Percentiles rank a stretch among this genome's conserved stretches.
Evolutionary conservation across 2,797 vertebrate genomes (phyloP).

Genomic region (Leptoclinus maculatus): DNA sequence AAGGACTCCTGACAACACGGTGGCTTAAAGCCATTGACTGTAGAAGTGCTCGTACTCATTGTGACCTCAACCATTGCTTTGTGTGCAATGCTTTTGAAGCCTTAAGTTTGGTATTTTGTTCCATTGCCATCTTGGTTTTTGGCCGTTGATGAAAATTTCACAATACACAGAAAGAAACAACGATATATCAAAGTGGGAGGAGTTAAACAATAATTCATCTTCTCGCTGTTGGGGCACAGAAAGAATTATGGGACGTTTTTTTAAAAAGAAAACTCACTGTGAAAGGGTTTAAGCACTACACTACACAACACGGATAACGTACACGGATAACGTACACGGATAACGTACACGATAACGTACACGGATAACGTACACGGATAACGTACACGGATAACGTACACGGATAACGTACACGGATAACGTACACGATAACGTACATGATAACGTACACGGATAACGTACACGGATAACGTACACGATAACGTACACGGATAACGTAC

Average conservation of each 20-base stretch:
- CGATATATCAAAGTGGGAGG: slow-evolving; percentile 85
- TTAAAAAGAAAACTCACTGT: not conserved
- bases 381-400: no score
- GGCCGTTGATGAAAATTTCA: slow-evolving; percentile 74
- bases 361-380: not conserved
- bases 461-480: not conserved
- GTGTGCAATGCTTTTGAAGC: not conserved
- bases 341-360: not conserved
- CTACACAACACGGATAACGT: no score
- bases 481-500: no score
- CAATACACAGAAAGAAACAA: slow-evolving; percentile 82
- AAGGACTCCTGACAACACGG: slow-evolving; percentile 22
- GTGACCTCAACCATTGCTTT: not conserved
- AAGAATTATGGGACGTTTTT: slow-evolving; percentile 55
- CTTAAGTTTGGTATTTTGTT: not conserved
- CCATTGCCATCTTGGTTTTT: not conserved
- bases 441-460: no score
- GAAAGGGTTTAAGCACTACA: not conserved
- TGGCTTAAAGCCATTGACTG: not conserved
- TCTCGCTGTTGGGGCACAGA: slow-evolving; percentile 81
- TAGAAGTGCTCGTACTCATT: not conserved
- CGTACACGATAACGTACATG: no score
- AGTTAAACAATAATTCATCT: slow-evolving; percentile 83
- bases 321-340: no score
- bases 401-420: no score